Percentiles rank a stretch among this genome's conserved stretches.
phyloP scores from a whole-genome alignment of 2,888 invertebrate species.

The Tenthredo livida region DNA sequence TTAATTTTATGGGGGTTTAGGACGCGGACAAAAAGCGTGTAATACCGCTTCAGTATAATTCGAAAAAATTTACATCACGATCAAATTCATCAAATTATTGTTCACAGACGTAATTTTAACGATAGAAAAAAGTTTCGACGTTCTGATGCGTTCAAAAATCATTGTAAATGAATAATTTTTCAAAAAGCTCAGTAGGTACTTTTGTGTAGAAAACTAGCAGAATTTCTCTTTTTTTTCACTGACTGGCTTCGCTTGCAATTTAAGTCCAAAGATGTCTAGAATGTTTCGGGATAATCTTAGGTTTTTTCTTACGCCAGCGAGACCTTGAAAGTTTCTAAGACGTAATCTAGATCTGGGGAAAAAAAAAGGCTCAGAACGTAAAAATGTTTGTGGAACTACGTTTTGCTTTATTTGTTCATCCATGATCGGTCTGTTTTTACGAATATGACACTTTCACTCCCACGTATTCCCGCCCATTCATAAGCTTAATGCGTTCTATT shows the following conservation, averaged over 20 bases:
- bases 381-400: neutral
- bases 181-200: neutral
- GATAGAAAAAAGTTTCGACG: neutral
- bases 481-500: conserved; percentile 38
- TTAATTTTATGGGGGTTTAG: neutral
- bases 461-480: conserved; percentile 28
- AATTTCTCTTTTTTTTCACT: neutral
- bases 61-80: neutral
- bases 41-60: neutral
- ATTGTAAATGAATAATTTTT: no score
- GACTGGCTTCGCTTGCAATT: neutral
- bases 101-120: neutral
- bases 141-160: no score
- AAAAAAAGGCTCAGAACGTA: neutral
- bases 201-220: neutral
- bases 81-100: neutral
- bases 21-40: neutral
- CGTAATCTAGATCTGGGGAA: neutral
- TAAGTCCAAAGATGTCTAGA: neutral
- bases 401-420: neutral
- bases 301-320: neutral
- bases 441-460: conserved; percentile 12
- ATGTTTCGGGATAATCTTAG: neutral
- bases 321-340: neutral
- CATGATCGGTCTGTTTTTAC: conserved; percentile 20